Evolutionary conservation across 1,140 invertebrate genomes (phyloP).

Genomic region (Kradibia gibbosae): DNA sequence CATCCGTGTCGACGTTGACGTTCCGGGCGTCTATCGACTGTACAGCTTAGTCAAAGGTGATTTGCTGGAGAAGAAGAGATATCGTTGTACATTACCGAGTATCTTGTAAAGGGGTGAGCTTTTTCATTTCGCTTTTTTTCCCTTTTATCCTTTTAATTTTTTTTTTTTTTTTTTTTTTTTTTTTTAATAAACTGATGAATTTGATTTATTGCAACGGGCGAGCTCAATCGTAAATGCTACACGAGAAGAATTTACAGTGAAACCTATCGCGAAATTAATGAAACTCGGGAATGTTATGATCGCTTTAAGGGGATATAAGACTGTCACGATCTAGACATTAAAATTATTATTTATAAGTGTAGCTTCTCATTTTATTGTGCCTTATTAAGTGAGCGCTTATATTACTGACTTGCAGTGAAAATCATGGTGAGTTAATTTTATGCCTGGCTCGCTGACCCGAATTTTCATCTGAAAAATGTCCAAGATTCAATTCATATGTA

Average conservation of each 20-base stretch:
- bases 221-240: not conserved
- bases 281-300: conserved; percentile 11
- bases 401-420: not conserved
- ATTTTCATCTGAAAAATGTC: not conserved
- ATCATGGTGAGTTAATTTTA: not conserved
- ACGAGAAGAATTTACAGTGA: conserved; percentile 1
- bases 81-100: not conserved
- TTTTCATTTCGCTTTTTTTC: not conserved
- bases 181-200: conserved; percentile 1
- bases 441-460: not conserved
- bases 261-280: conserved; percentile 19
- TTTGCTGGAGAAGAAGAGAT: conserved; percentile 9
- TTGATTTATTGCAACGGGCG: not conserved
- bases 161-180: not conserved
- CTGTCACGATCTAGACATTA: conserved; percentile 4
- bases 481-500: too few species aligned
- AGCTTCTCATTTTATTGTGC: not conserved
- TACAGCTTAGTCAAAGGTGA: conserved; percentile 13
- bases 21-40: not conserved
- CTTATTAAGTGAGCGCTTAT: conserved; percentile 6
- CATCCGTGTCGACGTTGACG: conserved; percentile 22
- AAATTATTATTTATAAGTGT: conserved; percentile 3
- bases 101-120: not conserved
- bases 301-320: conserved; percentile 12
- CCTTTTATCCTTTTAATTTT: not conserved